Percentiles rank a stretch among this genome's conserved stretches.
These are phyloP conservation scores for Hypsopygia costalis DNA, from an alignment of 2,888 invertebrate genomes.

Conservation along the genomic window DNA sequence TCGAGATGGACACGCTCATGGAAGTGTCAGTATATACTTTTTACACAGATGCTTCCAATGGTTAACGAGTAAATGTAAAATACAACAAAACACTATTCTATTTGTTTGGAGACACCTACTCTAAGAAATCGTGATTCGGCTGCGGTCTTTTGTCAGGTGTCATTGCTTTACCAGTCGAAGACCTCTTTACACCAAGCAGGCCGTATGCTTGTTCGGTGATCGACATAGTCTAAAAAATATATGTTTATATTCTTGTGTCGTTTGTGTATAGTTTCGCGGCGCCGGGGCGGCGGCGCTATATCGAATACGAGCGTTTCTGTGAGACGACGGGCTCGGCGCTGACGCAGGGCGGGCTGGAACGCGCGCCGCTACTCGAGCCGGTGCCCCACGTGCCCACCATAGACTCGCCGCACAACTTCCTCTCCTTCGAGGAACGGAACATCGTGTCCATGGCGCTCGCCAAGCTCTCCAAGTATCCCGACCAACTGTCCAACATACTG, in stretches of 20 bases:
- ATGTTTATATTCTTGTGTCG: neutral
- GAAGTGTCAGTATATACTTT: no score
- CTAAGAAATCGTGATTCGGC: no score
- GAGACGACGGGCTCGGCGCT: constrained; percentile 85
- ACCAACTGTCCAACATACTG: constrained; percentile 84
- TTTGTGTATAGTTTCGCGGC: constrained; percentile 82
- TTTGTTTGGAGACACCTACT: no score
- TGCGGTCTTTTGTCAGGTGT: no score
- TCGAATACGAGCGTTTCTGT: constrained; percentile 86
- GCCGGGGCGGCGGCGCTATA: constrained; percentile 77
- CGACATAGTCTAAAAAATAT: no score
- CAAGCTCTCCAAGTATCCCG: constrained; percentile 83
- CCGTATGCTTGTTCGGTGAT: no score
- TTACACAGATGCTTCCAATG: no score
- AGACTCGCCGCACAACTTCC: constrained; percentile 82
- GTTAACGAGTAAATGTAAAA: no score
- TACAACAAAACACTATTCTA: no score
- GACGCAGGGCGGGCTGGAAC: constrained; percentile 82
- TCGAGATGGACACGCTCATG: constrained; percentile 85
- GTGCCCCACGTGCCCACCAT: constrained; percentile 85
- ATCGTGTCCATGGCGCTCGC: constrained; percentile 83
- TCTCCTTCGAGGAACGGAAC: constrained; percentile 87
- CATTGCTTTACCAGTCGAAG: no score
- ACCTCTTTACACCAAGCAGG: constrained; percentile 35
- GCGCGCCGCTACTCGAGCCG: constrained; percentile 84